These are phyloP conservation scores for Danionella dracula DNA, from an alignment of 2,797 vertebrate genomes.

Conservation along the genomic window DNA sequence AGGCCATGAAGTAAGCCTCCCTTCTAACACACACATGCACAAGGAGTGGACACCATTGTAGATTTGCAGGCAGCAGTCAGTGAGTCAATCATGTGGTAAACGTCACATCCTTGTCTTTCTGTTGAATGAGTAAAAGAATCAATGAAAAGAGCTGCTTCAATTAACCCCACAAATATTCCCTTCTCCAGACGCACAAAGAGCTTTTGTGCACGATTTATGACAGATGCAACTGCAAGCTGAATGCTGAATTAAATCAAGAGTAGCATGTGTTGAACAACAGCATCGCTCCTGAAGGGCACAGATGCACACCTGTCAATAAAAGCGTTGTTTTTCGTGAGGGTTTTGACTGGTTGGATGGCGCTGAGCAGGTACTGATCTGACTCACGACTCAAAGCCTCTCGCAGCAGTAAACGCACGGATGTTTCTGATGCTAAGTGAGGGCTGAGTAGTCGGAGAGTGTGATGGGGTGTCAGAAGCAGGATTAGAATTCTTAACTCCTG, in stretches of 20 bases:
- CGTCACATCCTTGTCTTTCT: not conserved
- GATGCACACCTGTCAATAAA: constrained; percentile 28
- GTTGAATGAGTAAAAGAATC: constrained; percentile 21
- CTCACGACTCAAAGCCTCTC: constrained; percentile 36
- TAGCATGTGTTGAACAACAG: constrained; percentile 13
- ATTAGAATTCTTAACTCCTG: no score
- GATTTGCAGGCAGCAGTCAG: not conserved
- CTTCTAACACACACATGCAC: no score
- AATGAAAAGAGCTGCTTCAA: constrained; percentile 32
- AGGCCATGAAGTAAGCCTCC: no score
- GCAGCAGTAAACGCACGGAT: not conserved
- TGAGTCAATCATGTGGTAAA: constrained; percentile 20
- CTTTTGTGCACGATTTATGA: constrained; percentile 8
- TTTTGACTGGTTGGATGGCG: constrained; percentile 31
- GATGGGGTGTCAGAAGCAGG: not conserved
- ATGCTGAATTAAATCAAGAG: not conserved
- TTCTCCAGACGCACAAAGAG: not conserved
- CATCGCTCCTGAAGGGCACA: constrained; percentile 12
- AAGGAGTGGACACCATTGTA: no score
- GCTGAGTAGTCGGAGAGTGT: not conserved
- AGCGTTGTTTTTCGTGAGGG: constrained; percentile 1
- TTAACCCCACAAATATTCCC: not conserved
- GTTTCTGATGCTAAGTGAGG: constrained; percentile 29
- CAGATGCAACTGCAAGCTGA: not conserved
- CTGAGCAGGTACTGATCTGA: constrained; percentile 36